Conservation (phyloP, 2,888 invertebrate genomes). For the Busseola fusca region DNA sequence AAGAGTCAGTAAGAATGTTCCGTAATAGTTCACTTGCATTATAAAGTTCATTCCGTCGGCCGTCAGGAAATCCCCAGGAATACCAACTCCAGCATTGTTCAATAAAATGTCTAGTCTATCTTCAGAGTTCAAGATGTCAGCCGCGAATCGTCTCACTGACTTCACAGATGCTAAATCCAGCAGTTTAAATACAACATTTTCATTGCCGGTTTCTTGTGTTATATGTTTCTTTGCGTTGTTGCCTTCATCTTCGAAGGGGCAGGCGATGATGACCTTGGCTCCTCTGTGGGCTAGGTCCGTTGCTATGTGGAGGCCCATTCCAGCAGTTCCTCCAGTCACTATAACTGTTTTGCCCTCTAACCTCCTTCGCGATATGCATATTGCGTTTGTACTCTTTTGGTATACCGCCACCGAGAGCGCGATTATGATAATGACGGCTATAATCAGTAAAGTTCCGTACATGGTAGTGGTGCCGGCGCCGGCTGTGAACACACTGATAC, state of each 20-base stretch:
- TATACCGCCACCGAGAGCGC: conserved; percentile 38
- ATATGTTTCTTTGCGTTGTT: conserved; percentile 87
- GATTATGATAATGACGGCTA: conserved; percentile 42
- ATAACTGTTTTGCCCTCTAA: conserved; percentile 60
- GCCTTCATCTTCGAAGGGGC: conserved; percentile 76
- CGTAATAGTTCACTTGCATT: conserved; percentile 97
- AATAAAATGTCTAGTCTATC: conserved; percentile 93
- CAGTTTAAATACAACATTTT: conserved; percentile 90
- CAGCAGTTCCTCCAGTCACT: conserved; percentile 79
- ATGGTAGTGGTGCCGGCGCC: conserved; percentile 17
- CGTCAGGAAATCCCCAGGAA: conserved; percentile 81
- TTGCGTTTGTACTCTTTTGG: conserved; percentile 63
- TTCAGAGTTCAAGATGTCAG: conserved; percentile 91
- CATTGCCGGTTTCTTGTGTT: conserved; percentile 89
- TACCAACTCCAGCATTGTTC: conserved; percentile 95
- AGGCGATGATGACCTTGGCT: conserved; percentile 76
- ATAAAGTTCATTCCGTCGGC: conserved; percentile 94
- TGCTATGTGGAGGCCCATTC: conserved; percentile 76
- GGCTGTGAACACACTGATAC: conserved; percentile 21
- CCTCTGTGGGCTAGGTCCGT: conserved; percentile 76
- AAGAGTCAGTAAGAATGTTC: conserved; percentile 92
- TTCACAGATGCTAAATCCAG: conserved; percentile 92
- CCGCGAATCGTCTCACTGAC: conserved; percentile 93
- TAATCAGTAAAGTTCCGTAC: conserved; percentile 32
- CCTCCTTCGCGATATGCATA: conserved; percentile 54